Conservation (phyloP, 2,888 invertebrate genomes). For the Leptura quadrifasciata region DNA sequence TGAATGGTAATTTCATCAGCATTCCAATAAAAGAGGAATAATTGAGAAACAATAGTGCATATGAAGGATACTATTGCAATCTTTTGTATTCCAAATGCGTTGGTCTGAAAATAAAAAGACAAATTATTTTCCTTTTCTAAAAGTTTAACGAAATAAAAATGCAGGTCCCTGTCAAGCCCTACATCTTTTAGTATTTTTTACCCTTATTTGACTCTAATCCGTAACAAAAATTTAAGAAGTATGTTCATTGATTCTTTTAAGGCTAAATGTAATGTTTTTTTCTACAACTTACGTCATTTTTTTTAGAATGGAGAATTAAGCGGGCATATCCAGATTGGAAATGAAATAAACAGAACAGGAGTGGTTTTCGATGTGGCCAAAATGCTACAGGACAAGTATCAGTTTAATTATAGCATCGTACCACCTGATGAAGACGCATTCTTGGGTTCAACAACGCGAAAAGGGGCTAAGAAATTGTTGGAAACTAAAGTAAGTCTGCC, state of each 20-base stretch:
- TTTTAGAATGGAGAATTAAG: conserved; percentile 80
- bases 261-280: too few relatives aligned
- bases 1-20: conserved; percentile 45
- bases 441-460: conserved; percentile 76
- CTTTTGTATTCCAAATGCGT: conserved; percentile 33
- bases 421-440: conserved; percentile 77
- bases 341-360: conserved; percentile 79
- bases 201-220: too few relatives aligned
- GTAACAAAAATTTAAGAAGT: too few relatives aligned
- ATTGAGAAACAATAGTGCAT: conserved; percentile 36
- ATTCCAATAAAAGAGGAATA: conserved; percentile 50
- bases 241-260: too few relatives aligned
- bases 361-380: conserved; percentile 84
- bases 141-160: too few relatives aligned
- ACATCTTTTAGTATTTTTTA: too few relatives aligned
- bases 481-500: conserved; percentile 62
- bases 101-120: too few relatives aligned
- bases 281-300: too few relatives aligned
- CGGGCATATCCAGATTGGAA: conserved; percentile 72
- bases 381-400: conserved; percentile 81
- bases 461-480: conserved; percentile 81
- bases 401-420: conserved; percentile 84
- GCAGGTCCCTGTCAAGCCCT: too few relatives aligned
- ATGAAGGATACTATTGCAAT: conserved; percentile 33
- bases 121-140: too few relatives aligned